Conservation (phyloP, 2,888 invertebrate genomes). For the Uloborus plumipes region DNA sequence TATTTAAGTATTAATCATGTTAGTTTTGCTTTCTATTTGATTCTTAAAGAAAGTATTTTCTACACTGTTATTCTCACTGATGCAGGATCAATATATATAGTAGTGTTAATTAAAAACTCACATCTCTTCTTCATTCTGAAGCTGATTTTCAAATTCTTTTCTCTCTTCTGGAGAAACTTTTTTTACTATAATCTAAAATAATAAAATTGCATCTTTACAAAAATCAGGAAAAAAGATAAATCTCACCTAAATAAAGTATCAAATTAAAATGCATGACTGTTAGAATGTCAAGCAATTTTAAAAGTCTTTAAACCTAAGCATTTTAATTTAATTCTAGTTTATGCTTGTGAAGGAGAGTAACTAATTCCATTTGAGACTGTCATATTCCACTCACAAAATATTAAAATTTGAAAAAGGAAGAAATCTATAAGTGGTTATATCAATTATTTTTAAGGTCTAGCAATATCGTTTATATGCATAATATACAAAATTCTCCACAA, state of each 20-base stretch:
- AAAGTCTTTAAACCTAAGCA: no score
- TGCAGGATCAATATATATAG: background rate
- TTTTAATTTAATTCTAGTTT: no score
- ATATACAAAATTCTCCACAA: no score
- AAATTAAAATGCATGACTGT: background rate
- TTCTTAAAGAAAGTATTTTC: background rate
- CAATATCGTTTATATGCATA: no score
- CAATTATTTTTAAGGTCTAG: no score
- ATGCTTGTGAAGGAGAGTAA: no score
- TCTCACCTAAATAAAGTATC: background rate
- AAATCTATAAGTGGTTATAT: no score
- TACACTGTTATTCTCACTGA: background rate
- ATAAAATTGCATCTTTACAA: background rate
- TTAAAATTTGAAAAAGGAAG: no score
- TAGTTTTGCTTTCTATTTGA: no score
- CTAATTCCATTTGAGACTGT: no score
- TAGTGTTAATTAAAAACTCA: conserved; percentile 7
- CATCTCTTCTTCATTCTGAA: conserved; percentile 10
- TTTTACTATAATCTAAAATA: conserved; percentile 67
- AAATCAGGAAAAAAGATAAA: background rate
- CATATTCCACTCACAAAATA: no score
- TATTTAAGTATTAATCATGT: no score
- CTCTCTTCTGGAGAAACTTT: conserved; percentile 66
- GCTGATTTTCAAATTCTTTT: conserved; percentile 64
- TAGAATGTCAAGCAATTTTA: background rate